Evolutionary conservation across 2,797 vertebrate genomes (phyloP), one percentile per base, ranked within the genome.

Genomic region (Trachurus trachurus): DNA sequence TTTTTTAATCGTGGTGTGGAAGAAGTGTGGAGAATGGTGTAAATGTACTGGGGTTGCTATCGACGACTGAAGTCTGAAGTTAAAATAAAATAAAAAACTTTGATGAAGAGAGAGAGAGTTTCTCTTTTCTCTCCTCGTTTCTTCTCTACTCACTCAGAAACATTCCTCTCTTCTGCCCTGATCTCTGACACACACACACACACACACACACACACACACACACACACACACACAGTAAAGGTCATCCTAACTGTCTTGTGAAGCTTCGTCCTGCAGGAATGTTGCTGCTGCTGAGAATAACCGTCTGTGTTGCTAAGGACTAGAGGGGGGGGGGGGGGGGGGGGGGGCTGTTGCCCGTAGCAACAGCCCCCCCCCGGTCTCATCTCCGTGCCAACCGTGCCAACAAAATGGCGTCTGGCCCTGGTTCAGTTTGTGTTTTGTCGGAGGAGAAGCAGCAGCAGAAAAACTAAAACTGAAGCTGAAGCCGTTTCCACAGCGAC

Each of bases 321-420:
- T 4, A 31, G 31, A 5, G 31, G 31, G 31, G 5, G 5, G 31
- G 5, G 31, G 31, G 5, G 31, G 31, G 2, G 22, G 40, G 2
- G 11, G 26, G 13, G 54, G 2, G 42, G 11, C 3, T 11, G 10
- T 13, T 2, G 31, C 40, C 56, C 70, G 47, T 72, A 56, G 68
- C 72, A 60, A 76, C 68, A 39, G 4, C 42, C 60, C 53, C 53
- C 56, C 37, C 45, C 50, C 71, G 47, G 72, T 49, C 59, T 53
- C 45, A 10, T 39, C 66, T 62, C 64, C 0, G 34, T 68, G 58
- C 59, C 50, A 44, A 52, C 22, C 6, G 53, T 49, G 67, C 75
- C 82, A 70, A 66, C 77, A 68, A 65, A 50, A 65, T 49, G 68
- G 47, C 5, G 69, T 66, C 64, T 60, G 69, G 59, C 69, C 68